phyloP scores from a whole-genome alignment of 2,113 vertebrate species.

The Cyanocitta stelleri region DNA sequence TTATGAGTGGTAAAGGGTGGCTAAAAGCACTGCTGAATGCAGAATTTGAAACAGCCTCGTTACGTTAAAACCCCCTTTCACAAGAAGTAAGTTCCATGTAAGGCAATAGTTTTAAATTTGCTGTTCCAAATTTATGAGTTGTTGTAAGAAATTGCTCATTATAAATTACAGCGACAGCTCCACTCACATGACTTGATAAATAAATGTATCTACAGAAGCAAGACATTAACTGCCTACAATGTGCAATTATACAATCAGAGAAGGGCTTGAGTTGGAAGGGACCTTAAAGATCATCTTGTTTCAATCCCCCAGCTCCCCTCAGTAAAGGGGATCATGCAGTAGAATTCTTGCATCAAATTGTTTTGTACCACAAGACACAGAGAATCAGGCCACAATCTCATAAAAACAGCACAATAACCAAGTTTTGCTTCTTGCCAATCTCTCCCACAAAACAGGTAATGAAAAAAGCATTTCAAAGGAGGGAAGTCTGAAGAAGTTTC shows the following conservation, averaged over 20 bases:
- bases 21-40: not conserved
- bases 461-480: not conserved
- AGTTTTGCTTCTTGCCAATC: not conserved
- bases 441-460: not conserved
- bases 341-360: not conserved
- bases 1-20: not conserved
- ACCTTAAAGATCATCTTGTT: not conserved
- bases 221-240: not conserved
- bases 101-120: not conserved
- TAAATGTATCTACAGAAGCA: not conserved
- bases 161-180: not conserved
- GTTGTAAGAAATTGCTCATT: not conserved
- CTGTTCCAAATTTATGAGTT: not conserved
- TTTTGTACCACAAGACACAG: not conserved
- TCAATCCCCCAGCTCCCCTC: not conserved
- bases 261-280: not conserved
- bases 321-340: not conserved
- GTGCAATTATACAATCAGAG: not conserved
- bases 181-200: not conserved
- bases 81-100: not conserved
- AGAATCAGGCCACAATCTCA: not conserved
- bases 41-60: not conserved
- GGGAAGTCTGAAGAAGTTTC: not conserved
- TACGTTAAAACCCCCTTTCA: not conserved
- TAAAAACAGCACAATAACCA: not conserved